phyloP scores from a whole-genome alignment of 2,797 vertebrate species.

The Scyliorhinus canicula region DNA sequence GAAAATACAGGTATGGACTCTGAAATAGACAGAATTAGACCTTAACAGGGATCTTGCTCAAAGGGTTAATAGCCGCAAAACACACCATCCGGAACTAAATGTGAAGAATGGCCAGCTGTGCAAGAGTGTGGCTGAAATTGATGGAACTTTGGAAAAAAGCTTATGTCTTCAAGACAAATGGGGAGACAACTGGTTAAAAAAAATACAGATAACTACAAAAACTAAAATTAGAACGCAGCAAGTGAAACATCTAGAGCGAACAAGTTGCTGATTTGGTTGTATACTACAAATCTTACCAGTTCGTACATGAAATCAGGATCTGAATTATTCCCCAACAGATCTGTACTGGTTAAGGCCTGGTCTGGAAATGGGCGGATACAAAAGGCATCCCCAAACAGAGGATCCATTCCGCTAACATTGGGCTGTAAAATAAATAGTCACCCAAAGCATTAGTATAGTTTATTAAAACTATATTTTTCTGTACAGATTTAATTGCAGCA shows the following conservation, averaged over 20 bases:
- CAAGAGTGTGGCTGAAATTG: not conserved
- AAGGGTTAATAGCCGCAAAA: not conserved
- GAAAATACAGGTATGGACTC: not conserved
- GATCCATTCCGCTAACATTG: constrained; percentile 95
- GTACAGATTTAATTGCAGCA: not conserved
- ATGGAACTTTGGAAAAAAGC: not conserved
- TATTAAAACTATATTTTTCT: not conserved
- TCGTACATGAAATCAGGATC: constrained; percentile 99
- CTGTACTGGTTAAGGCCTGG: constrained; percentile 96
- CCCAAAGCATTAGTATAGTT: not conserved
- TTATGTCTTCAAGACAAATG: not conserved
- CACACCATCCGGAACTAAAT: not conserved
- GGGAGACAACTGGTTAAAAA: not conserved
- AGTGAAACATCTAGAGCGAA: not conserved
- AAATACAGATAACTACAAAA: not conserved
- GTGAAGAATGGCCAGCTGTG: not conserved
- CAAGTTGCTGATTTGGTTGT: not conserved
- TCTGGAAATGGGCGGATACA: constrained; percentile 93
- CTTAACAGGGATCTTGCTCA: not conserved
- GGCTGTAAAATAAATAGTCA: constrained; percentile 62
- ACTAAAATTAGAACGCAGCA: not conserved
- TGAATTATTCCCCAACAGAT: constrained; percentile 87
- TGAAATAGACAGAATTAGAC: not conserved
- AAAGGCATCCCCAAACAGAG: constrained; percentile 97
- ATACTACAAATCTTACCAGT: constrained; percentile 69